Base-by-base conservation (phyloP, 2,888 invertebrate genomes). In the Prosapia bicincta region DNA sequence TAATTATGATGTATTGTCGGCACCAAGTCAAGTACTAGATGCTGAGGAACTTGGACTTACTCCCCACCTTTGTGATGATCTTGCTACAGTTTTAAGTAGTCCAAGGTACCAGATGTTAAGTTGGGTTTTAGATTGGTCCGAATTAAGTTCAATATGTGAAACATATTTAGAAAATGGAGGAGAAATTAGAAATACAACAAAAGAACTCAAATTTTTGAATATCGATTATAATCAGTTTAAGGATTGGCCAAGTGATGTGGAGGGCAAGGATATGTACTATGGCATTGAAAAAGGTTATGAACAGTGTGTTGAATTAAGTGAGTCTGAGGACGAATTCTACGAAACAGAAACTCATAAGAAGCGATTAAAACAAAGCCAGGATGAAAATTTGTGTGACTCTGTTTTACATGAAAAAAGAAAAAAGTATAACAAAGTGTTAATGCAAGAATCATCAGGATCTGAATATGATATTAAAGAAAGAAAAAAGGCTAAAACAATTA, bases 181-280 rank as follows among this genome's bases (percentile, higher is more conserved):
- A 28, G 86, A 88, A 79, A 87, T 87, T 1, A 87, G 86, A 77
- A 84, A 85, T 69, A 1, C 83, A 86, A 0, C 80, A 86, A 92
- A 90, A 0, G 92, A 93, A 83, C 86, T 93, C n/a, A 91, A 92
- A 82, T 93, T 90, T 83, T 86, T 93, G 1, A 91, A 93, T 81
- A 88, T 93, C 38, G 92, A 93, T 83, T 92, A 90, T 74, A 88
- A 88, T 23, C 88, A 89, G 79, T 92, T 90, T 82, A 89, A 89
- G 80, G 89, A 91, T 69, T 87, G 91, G 84, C 91, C 91, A 0
- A 87, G 87, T 38, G 88, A 88, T 24, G n/a, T n/a, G n/a, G 86
- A 87, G 0, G 86, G 87, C 0, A 88, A 88, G 24, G 82, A 83
- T 26, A 87, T 88, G 32, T 87, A 86, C 75, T 87, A 89, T 79